A percentile compares a stretch with the other conserved stretches of the same genome.
These are phyloP conservation scores for Cynopterus brachyotis DNA, from an alignment of 2,113 vertebrate genomes.

Conservation along the genomic window DNA sequence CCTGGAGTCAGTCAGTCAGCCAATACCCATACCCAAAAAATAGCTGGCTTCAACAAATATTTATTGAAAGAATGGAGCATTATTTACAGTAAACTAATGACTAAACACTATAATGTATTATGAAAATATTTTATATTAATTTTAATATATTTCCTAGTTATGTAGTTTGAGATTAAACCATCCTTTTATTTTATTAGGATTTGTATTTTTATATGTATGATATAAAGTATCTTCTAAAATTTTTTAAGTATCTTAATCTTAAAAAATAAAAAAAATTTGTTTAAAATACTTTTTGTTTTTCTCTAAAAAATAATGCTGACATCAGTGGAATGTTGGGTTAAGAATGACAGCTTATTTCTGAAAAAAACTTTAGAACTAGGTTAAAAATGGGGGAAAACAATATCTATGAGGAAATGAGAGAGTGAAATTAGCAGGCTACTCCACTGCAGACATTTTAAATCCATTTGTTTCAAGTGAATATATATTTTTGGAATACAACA, in stretches of 20 bases:
- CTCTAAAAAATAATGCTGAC: slow-evolving; percentile 39
- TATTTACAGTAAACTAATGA: neutral
- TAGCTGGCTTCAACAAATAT: neutral
- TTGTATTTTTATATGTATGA: neutral
- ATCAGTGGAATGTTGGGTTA: slow-evolving; percentile 66
- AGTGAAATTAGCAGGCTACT: slow-evolving; percentile 75
- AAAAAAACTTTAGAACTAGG: slow-evolving; percentile 66
- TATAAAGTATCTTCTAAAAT: neutral
- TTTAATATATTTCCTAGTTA: neutral
- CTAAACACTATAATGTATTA: neutral
- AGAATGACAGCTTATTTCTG: slow-evolving; percentile 62
- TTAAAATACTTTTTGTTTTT: slow-evolving; percentile 54
- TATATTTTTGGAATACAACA: slow-evolving; percentile 71
- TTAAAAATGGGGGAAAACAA: slow-evolving; percentile 66
- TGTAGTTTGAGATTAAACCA: neutral
- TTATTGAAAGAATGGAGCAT: neutral
- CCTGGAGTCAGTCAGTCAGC: neutral
- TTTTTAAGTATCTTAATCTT: neutral
- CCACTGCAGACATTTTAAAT: slow-evolving; percentile 74
- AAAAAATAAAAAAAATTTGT: neutral
- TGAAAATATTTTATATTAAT: neutral
- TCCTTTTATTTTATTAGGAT: neutral
- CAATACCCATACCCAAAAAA: neutral
- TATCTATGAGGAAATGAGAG: slow-evolving; percentile 67
- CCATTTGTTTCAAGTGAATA: slow-evolving; percentile 78